These are phyloP conservation scores for Paedocypris sp. DNA, from an alignment of 2,113 vertebrate species.

Conservation along the genomic window DNA sequence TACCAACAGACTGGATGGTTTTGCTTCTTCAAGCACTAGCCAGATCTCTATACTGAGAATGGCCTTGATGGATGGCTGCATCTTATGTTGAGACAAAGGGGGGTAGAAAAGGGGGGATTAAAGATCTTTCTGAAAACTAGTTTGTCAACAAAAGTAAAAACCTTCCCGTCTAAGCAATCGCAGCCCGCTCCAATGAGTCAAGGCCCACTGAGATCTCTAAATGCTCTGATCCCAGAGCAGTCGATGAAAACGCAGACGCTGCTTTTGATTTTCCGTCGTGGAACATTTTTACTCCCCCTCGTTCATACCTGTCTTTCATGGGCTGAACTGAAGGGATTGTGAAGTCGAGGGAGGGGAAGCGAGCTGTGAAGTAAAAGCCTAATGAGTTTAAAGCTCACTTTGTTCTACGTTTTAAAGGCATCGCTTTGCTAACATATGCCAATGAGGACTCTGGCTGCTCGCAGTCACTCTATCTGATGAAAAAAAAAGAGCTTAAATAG, in stretches of 20 bases:
- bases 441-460: background rate
- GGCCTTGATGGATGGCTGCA: slow-evolving; percentile 31
- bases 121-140: slow-evolving; percentile 11
- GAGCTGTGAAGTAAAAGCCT: slow-evolving; percentile 26
- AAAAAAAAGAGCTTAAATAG: background rate
- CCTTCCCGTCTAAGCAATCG: background rate
- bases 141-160: slow-evolving; percentile 11
- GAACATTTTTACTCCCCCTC: slow-evolving; percentile 7
- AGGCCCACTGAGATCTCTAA: slow-evolving; percentile 28
- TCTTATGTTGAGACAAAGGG: background rate
- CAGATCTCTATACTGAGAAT: slow-evolving; percentile 20
- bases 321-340: slow-evolving; percentile 2
- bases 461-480: background rate
- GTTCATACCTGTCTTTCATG: background rate
- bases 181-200: background rate
- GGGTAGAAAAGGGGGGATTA: background rate
- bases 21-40: slow-evolving; percentile 18
- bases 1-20: slow-evolving; percentile 13
- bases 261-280: slow-evolving; percentile 19
- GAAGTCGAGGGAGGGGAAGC: background rate
- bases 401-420: slow-evolving; percentile 3
- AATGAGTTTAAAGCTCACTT: slow-evolving; percentile 33
- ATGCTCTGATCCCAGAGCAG: slow-evolving; percentile 23
- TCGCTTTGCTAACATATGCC: background rate
- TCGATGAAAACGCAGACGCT: slow-evolving; percentile 3